Evolutionary conservation across 2,888 invertebrate species (phyloP).

Genomic region (Hypsopygia costalis): DNA sequence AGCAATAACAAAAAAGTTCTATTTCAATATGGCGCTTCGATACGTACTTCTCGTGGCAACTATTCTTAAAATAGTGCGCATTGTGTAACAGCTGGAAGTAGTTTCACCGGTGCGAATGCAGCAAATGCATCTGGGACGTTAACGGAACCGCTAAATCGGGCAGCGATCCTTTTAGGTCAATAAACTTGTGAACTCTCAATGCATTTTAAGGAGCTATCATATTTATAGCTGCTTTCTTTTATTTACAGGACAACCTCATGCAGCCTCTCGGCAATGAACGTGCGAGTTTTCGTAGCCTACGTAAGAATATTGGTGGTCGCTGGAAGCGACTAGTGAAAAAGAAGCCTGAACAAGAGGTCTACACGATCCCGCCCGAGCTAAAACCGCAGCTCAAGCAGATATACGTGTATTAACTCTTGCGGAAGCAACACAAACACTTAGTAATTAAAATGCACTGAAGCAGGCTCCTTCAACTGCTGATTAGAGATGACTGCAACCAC

Average conservation of each 20-base stretch:
- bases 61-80: conserved; percentile 48
- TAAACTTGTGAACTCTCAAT: conserved; percentile 31
- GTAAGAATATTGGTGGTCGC: conserved; percentile 92
- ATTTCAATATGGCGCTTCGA: conserved; percentile 3
- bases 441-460: conserved; percentile 56
- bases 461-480: conserved; percentile 62
- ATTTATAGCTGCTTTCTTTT: conserved; percentile 44
- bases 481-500: conserved; percentile 54
- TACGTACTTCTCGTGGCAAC: conserved; percentile 45
- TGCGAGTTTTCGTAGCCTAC: conserved; percentile 90
- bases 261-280: conserved; percentile 85
- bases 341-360: conserved; percentile 90
- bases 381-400: conserved; percentile 94
- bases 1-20: neutral
- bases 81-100: conserved; percentile 55
- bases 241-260: conserved; percentile 88
- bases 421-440: conserved; percentile 26
- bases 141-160: conserved; percentile 51
- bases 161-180: conserved; percentile 38
- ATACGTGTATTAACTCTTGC: conserved; percentile 86
- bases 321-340: conserved; percentile 92
- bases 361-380: conserved; percentile 92
- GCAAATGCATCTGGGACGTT: conserved; percentile 50
- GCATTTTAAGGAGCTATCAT: conserved; percentile 21
- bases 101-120: conserved; percentile 45